Evolutionary conservation across 1,140 invertebrate genomes (phyloP).

Genomic region (Mya arenaria): DNA sequence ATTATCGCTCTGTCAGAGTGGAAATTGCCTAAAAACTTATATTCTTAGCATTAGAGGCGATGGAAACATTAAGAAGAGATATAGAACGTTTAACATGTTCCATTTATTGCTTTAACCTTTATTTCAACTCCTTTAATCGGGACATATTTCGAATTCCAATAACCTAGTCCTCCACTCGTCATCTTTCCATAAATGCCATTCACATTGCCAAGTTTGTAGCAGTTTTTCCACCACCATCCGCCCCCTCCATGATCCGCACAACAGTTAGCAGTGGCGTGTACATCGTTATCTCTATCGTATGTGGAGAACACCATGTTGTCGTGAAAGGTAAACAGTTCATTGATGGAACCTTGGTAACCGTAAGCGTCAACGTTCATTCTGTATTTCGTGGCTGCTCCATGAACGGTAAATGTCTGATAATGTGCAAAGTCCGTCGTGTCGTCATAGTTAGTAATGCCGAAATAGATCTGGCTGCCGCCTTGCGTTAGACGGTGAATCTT

Average conservation of each 20-base stretch:
- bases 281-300: conserved; percentile 28
- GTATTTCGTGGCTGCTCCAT: conserved; percentile 16
- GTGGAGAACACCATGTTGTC: conserved; percentile 39
- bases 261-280: neutral
- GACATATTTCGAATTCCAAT: neutral
- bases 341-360: conserved; percentile 15
- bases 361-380: conserved; percentile 34
- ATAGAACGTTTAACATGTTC: conserved; percentile 14
- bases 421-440: neutral
- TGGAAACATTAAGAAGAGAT: no score
- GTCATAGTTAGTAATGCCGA: conserved; percentile 25
- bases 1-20: no score
- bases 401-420: conserved; percentile 27
- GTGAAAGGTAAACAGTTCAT: conserved; percentile 32
- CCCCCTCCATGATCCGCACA: neutral
- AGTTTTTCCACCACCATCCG: conserved; percentile 13
- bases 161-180: neutral
- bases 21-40: no score
- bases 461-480: conserved; percentile 26
- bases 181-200: conserved; percentile 30
- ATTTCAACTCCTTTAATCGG: conserved; percentile 1
- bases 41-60: no score
- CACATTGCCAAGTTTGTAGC: conserved; percentile 3
- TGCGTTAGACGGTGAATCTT: conserved; percentile 35
- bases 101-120: neutral